These are phyloP conservation scores for Caenorhabditis afra DNA, from an alignment of 2,888 invertebrate genomes.

Conservation along the genomic window DNA sequence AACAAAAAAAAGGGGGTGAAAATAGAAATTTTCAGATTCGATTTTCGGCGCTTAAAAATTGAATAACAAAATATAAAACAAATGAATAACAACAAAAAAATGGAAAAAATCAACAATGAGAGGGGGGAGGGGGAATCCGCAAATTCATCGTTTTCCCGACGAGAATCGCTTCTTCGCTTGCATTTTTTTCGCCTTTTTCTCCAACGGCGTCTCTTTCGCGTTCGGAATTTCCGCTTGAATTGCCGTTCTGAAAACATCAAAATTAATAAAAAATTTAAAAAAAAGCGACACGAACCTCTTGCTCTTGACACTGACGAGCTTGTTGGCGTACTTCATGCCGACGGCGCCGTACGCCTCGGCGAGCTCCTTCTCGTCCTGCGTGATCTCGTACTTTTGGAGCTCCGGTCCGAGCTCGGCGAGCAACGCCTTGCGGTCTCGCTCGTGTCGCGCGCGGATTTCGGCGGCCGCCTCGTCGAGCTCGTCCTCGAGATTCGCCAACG, in stretches of 20 bases:
- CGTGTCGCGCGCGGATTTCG: slow-evolving; percentile 72
- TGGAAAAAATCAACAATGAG: not conserved
- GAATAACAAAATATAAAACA: slow-evolving; percentile 1
- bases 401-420: slow-evolving; percentile 66
- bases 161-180: slow-evolving; percentile 51
- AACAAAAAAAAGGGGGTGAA: no score
- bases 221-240: slow-evolving; percentile 50
- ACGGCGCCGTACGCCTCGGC: slow-evolving; percentile 58
- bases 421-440: slow-evolving; percentile 69
- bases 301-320: slow-evolving; percentile 66
- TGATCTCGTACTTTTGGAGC: slow-evolving; percentile 69
- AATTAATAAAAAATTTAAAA: not conserved
- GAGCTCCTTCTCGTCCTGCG: slow-evolving; percentile 64
- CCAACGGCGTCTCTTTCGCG: slow-evolving; percentile 29
- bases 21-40: no score
- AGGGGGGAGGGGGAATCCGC: no score
- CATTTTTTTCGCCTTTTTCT: slow-evolving; percentile 28
- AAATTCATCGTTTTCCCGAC: slow-evolving; percentile 25
- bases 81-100: slow-evolving; percentile 17
- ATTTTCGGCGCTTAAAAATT: no score
- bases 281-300: slow-evolving; percentile 54
- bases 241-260: slow-evolving; percentile 34
- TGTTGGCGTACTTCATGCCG: slow-evolving; percentile 60
- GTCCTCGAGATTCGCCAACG: slow-evolving; percentile 64
- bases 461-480: slow-evolving; percentile 75